Conservation (phyloP, 2,888 invertebrate species). For the Tenthredo mesomela region DNA sequence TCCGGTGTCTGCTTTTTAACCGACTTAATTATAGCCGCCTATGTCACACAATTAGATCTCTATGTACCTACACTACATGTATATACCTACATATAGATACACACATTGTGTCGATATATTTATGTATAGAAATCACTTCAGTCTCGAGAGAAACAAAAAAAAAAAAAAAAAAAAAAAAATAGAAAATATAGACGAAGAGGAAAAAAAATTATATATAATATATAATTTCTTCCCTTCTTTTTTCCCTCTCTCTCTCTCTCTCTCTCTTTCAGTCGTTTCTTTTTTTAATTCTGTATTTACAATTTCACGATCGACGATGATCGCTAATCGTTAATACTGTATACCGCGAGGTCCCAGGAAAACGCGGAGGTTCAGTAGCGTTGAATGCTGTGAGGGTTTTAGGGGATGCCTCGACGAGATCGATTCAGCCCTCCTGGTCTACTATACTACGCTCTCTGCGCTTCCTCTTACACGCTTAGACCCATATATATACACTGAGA, state of each 20-base stretch:
- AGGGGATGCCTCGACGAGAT: slow-evolving; percentile 28
- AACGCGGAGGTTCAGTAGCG: neutral
- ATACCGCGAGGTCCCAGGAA: slow-evolving; percentile 15
- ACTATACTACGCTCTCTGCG: slow-evolving; percentile 21
- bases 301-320: neutral
- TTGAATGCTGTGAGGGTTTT: slow-evolving; percentile 22
- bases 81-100: neutral
- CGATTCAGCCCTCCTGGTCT: slow-evolving; percentile 43
- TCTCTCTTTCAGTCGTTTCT: neutral
- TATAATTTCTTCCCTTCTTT: neutral
- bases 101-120: neutral
- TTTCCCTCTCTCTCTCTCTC: neutral
- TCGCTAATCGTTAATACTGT: neutral
- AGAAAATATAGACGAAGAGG: neutral
- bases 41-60: neutral
- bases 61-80: neutral
- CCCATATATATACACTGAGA: neutral
- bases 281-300: neutral
- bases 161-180: neutral
- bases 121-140: neutral
- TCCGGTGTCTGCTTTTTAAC: slow-evolving; percentile 42
- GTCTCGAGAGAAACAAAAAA: neutral
- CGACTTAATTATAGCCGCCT: slow-evolving; percentile 17
- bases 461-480: neutral
- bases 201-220: too few relatives aligned